Evolutionary conservation across 2,888 invertebrate genomes (phyloP).

Genomic region (Drosophila subsilvestris): DNA sequence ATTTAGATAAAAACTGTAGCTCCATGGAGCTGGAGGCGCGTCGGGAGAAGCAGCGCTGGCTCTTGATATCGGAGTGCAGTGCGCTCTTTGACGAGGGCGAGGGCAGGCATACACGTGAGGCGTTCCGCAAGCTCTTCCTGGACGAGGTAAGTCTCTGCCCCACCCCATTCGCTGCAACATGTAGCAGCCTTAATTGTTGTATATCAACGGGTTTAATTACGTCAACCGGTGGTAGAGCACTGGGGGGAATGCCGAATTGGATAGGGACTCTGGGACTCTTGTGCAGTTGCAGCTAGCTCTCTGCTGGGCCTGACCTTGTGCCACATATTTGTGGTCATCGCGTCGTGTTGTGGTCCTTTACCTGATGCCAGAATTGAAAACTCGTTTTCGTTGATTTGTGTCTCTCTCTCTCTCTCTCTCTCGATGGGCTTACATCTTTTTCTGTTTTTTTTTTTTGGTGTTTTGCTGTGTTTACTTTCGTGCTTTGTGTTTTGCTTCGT

Average conservation of each 20-base stretch:
- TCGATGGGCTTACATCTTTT: slow-evolving; percentile 51
- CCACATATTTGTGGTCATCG: slow-evolving; percentile 50
- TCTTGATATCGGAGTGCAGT: slow-evolving; percentile 84
- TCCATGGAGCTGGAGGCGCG: slow-evolving; percentile 84
- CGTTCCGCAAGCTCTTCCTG: slow-evolving; percentile 82
- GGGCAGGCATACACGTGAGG: slow-evolving; percentile 84
- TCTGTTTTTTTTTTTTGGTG: slow-evolving; percentile 19
- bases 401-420: slow-evolving; percentile 37
- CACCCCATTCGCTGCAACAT: background rate
- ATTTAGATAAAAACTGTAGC: slow-evolving; percentile 84
- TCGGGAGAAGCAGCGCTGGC: slow-evolving; percentile 84
- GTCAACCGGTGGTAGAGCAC: background rate
- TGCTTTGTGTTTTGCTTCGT: slow-evolving; percentile 28
- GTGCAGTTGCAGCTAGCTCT: slow-evolving; percentile 11
- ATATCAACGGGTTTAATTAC: slow-evolving; percentile 13
- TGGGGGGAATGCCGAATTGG: slow-evolving; percentile 29
- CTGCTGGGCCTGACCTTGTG: slow-evolving; percentile 65
- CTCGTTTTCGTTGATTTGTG: slow-evolving; percentile 54
- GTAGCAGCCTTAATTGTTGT: slow-evolving; percentile 44
- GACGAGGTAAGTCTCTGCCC: slow-evolving; percentile 80
- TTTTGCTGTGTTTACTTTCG: slow-evolving; percentile 26
- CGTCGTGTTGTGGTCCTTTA: slow-evolving; percentile 70
- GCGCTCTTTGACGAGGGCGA: slow-evolving; percentile 84
- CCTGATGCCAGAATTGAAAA: slow-evolving; percentile 62
- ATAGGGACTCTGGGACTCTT: background rate